These are phyloP conservation scores for Brachionus paranguensis DNA, from an alignment of 1,140 invertebrate genomes.

Conservation along the genomic window DNA sequence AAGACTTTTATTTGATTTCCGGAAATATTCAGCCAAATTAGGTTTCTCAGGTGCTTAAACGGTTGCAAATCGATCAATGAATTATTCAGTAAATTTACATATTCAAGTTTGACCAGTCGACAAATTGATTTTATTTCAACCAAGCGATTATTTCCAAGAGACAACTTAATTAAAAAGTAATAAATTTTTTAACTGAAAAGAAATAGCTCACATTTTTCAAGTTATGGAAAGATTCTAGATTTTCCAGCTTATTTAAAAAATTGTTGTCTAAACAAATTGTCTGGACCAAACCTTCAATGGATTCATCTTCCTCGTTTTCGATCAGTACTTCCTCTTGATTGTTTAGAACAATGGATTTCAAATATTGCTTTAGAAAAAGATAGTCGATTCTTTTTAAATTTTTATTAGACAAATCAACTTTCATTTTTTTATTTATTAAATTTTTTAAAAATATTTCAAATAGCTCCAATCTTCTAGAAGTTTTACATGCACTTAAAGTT, in stretches of 20 bases:
- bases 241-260: slow-evolving; percentile 16
- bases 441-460: background rate
- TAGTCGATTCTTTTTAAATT: slow-evolving; percentile 29
- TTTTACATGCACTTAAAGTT: background rate
- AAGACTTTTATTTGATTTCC: slow-evolving; percentile 67
- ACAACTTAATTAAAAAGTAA: background rate
- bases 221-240: background rate
- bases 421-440: background rate
- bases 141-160: slow-evolving; percentile 24
- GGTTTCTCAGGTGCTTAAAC: slow-evolving; percentile 71
- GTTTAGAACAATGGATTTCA: background rate
- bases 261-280: slow-evolving; percentile 22
- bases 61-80: slow-evolving; percentile 44
- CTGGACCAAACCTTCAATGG: background rate
- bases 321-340: background rate
- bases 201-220: slow-evolving; percentile 4
- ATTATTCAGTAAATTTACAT: slow-evolving; percentile 33
- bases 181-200: background rate
- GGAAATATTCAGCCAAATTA: slow-evolving; percentile 69
- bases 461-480: background rate
- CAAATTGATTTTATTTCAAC: slow-evolving; percentile 4
- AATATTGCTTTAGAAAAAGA: slow-evolving; percentile 8
- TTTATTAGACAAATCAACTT: slow-evolving; percentile 32
- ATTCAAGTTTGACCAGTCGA: background rate
- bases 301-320: background rate